These are phyloP conservation scores for Tamias sibiricus DNA, from an alignment of 2,113 vertebrate species.

Conservation along the genomic window DNA sequence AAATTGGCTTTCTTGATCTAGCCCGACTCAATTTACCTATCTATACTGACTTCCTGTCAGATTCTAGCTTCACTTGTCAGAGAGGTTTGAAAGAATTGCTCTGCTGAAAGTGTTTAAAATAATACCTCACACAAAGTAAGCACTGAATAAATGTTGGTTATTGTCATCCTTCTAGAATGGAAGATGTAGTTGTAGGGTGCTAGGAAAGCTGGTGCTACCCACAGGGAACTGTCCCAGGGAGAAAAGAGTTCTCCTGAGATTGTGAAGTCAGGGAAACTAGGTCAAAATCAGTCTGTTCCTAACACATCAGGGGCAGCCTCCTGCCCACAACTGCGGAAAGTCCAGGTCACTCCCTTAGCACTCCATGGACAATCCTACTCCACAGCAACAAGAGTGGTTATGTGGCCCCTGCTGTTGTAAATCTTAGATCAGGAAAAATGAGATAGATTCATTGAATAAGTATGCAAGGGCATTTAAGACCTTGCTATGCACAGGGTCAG, in stretches of 20 bases:
- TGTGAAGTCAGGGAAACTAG: not conserved
- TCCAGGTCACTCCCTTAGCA: not conserved
- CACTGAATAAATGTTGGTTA: not conserved
- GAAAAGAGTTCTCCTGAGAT: not conserved
- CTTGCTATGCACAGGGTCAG: not conserved
- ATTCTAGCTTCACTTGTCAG: too few relatives aligned
- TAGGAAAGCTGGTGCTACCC: not conserved
- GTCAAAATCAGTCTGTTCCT: not conserved
- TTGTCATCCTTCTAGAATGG: not conserved
- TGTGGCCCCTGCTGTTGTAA: not conserved
- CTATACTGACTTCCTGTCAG: too few relatives aligned
- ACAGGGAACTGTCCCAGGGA: too few relatives aligned
- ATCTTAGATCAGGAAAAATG: not conserved
- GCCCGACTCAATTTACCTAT: too few relatives aligned
- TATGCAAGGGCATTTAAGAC: not conserved
- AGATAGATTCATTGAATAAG: not conserved
- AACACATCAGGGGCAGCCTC: not conserved
- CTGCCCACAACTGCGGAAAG: not conserved
- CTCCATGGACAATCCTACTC: not conserved
- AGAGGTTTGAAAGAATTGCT: not conserved
- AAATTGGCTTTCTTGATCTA: too few relatives aligned
- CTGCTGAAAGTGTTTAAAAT: not conserved
- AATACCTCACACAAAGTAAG: not conserved
- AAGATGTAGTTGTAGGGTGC: not conserved
- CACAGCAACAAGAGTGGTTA: not conserved